Evolutionary conservation across 2,113 vertebrate species (phyloP).

Genomic region (Campylomormyrus tamandua): DNA sequence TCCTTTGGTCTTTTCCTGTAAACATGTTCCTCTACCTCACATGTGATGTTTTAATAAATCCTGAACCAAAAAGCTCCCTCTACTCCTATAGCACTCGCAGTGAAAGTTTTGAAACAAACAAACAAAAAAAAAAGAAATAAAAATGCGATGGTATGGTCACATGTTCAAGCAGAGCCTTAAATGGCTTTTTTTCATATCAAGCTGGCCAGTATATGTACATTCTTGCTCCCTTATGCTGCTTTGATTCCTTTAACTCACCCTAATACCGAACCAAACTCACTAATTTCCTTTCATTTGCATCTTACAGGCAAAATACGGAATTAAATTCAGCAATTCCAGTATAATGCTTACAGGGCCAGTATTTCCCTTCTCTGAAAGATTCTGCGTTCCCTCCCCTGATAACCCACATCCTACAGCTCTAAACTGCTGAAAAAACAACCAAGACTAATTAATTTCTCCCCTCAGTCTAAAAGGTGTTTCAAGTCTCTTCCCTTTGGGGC

Average conservation of each 20-base stretch:
- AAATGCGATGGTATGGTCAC: not conserved
- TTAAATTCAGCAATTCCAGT: not conserved
- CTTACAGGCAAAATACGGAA: not conserved
- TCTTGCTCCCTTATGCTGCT: not conserved
- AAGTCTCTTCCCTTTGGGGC: not conserved
- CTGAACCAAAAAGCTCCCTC: not conserved
- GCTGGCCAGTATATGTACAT: not conserved
- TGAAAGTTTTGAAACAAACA: not conserved
- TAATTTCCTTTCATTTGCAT: not conserved
- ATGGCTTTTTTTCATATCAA: not conserved
- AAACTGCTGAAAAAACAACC: not conserved
- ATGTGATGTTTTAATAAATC: not conserved
- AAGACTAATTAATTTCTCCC: not conserved
- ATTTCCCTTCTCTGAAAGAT: not conserved
- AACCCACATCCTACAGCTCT: not conserved
- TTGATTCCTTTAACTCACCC: not conserved
- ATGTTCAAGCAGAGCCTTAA: not conserved
- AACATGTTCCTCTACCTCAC: not conserved
- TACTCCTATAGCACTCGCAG: not conserved
- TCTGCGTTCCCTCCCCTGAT: not conserved
- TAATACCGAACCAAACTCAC: not conserved
- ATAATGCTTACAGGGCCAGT: not conserved
- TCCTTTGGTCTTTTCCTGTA: constrained; percentile 1
- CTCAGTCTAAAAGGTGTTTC: not conserved
- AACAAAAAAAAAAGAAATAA: not conserved